These are phyloP conservation scores for Byasa hedistus DNA, from an alignment of 2,888 invertebrate species.

Conservation along the genomic window DNA sequence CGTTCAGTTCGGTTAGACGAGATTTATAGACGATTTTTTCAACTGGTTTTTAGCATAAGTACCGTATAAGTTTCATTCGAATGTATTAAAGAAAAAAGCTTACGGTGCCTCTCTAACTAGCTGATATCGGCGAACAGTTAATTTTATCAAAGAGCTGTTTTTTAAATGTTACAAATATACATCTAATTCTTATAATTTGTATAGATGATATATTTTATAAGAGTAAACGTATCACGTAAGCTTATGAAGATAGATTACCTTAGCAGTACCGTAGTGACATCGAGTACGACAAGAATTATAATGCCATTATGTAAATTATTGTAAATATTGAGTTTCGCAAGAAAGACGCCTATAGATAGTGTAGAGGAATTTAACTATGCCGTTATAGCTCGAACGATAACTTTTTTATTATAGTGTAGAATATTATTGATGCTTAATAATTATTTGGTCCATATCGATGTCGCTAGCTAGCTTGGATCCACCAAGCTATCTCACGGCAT, in stretches of 20 bases:
- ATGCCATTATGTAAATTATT: slow-evolving; percentile 25
- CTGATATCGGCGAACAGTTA: no score
- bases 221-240: slow-evolving; percentile 1
- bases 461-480: background rate
- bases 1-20: no score
- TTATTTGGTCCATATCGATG: background rate
- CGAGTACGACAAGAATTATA: slow-evolving; percentile 15
- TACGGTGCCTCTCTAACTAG: no score
- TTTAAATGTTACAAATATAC: no score
- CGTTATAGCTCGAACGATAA: background rate
- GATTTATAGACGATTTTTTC: no score
- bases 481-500: background rate
- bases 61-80: no score
- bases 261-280: slow-evolving; percentile 26
- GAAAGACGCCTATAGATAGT: slow-evolving; percentile 2
- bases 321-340: slow-evolving; percentile 22
- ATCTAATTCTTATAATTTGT: no score
- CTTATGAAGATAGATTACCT: slow-evolving; percentile 30
- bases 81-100: no score
- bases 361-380: slow-evolving; percentile 15
- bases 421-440: background rate
- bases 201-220: background rate
- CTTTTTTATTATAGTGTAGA: slow-evolving; percentile 1
- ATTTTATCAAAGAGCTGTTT: no score
- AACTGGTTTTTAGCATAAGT: no score